Conservation (phyloP, 92 coral and sea anemone genomes). For the Phenganax subtilis region DNA sequence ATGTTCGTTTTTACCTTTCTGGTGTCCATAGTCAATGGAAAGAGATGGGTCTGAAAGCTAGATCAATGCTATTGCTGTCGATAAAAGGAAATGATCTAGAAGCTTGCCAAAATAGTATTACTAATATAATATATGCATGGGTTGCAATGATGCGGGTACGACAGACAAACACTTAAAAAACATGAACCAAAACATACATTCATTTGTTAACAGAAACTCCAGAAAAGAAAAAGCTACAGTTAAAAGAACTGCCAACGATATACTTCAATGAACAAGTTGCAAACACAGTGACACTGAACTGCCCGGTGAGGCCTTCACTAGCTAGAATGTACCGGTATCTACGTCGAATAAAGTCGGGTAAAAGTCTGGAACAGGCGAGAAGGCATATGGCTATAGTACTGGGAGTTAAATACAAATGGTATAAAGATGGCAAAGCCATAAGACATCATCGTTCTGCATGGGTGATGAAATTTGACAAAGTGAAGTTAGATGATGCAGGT, state of each 20-base stretch:
- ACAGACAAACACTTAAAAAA: not conserved
- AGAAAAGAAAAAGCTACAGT: not conserved
- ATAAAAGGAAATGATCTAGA: no score
- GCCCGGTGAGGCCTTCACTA: slow-evolving; percentile 23
- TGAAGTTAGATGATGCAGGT: slow-evolving; percentile 10
- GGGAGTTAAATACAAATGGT: slow-evolving; percentile 33
- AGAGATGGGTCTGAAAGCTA: no score
- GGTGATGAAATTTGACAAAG: slow-evolving; percentile 6
- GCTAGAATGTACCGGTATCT: slow-evolving; percentile 22
- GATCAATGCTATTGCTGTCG: no score
- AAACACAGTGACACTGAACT: slow-evolving; percentile 17
- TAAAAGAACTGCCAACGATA: not conserved
- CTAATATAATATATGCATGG: not conserved
- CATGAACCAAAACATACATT: not conserved
- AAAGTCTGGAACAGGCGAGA: slow-evolving; percentile 13
- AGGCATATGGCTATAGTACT: not conserved
- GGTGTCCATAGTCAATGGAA: no score
- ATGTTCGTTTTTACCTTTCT: no score
- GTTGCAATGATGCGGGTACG: not conserved
- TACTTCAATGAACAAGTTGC: slow-evolving; percentile 23
- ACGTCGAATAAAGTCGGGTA: slow-evolving; percentile 16
- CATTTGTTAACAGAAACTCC: not conserved
- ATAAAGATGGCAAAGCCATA: slow-evolving; percentile 28
- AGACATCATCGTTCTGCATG: slow-evolving; percentile 38
- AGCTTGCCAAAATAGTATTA: not conserved